Evolutionary conservation across 2,797 vertebrate genomes (phyloP).

Genomic region (Orientallactaga sibirica): DNA sequence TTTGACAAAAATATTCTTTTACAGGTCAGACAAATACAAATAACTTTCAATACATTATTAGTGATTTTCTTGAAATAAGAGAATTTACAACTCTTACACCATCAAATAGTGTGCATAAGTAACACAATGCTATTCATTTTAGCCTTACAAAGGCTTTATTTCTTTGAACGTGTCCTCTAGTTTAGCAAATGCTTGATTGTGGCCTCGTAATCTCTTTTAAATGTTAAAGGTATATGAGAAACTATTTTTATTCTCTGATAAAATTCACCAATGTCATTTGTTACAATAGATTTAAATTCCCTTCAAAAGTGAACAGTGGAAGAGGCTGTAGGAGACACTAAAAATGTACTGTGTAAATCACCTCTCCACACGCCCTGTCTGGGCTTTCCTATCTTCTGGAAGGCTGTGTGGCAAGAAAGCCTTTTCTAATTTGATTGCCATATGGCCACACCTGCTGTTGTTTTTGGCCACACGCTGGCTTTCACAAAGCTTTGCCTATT

Average conservation of each 20-base stretch:
- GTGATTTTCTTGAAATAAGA: background rate
- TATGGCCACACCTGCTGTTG: slow-evolving; percentile 78
- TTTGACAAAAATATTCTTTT: slow-evolving; percentile 36
- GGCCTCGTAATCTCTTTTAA: background rate
- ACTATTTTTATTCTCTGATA: slow-evolving; percentile 49
- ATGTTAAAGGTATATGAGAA: slow-evolving; percentile 26
- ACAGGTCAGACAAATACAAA: background rate
- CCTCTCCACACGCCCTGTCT: slow-evolving; percentile 30
- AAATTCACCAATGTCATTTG: slow-evolving; percentile 37
- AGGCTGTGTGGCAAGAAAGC: slow-evolving; percentile 59
- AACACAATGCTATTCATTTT: slow-evolving; percentile 24
- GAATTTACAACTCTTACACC: slow-evolving; percentile 18
- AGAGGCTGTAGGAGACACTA: slow-evolving; percentile 6
- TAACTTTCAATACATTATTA: slow-evolving; percentile 23
- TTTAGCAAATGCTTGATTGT: slow-evolving; percentile 45
- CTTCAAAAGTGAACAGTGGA: background rate
- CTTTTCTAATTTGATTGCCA: slow-evolving; percentile 68
- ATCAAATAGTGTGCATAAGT: slow-evolving; percentile 32
- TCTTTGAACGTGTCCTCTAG: background rate
- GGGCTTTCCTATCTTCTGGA: slow-evolving; percentile 19
- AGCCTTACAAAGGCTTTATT: background rate
- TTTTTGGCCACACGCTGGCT: slow-evolving; percentile 64
- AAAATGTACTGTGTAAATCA: slow-evolving; percentile 27
- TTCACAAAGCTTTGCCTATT: slow-evolving; percentile 63
- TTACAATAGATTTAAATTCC: slow-evolving; percentile 47